Evolutionary conservation across 1,140 invertebrate species (phyloP).

Genomic region (Hyposmocoma kahamanoa): DNA sequence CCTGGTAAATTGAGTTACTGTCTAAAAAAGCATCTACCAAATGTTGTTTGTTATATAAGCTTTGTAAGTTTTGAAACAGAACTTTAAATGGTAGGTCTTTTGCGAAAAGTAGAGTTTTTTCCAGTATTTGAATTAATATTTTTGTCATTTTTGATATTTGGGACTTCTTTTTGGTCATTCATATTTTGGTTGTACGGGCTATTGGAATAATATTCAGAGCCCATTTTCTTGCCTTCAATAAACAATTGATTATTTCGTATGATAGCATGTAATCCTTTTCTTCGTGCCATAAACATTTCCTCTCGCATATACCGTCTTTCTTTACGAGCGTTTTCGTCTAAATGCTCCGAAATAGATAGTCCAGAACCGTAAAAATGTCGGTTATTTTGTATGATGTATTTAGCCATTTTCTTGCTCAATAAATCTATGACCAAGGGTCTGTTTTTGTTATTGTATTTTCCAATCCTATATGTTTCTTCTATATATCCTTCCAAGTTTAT

Average conservation of each 20-base stretch:
- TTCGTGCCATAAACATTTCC: constrained; percentile 11
- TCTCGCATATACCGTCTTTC: constrained; percentile 4
- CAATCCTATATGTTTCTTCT: constrained; percentile 13
- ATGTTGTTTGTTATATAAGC: too few relatives aligned
- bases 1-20: too few relatives aligned
- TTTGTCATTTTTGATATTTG: too few relatives aligned
- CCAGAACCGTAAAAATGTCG: constrained; percentile 1
- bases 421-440: constrained; percentile 11
- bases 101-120: too few relatives aligned
- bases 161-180: too few relatives aligned
- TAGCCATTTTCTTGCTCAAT: constrained; percentile 13
- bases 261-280: constrained; percentile 13
- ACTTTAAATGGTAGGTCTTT: too few relatives aligned
- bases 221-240: constrained; percentile 12
- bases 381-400: constrained; percentile 12
- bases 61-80: too few relatives aligned
- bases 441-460: constrained; percentile 5
- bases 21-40: too few relatives aligned
- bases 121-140: too few relatives aligned
- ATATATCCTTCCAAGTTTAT: constrained; percentile 11
- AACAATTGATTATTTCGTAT: constrained; percentile 13
- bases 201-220: too few relatives aligned
- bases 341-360: constrained; percentile 5
- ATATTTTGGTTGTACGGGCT: too few relatives aligned
- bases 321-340: neutral